Conservation (phyloP, 2,888 invertebrate genomes). For the Sinohyriopsis cumingii region DNA sequence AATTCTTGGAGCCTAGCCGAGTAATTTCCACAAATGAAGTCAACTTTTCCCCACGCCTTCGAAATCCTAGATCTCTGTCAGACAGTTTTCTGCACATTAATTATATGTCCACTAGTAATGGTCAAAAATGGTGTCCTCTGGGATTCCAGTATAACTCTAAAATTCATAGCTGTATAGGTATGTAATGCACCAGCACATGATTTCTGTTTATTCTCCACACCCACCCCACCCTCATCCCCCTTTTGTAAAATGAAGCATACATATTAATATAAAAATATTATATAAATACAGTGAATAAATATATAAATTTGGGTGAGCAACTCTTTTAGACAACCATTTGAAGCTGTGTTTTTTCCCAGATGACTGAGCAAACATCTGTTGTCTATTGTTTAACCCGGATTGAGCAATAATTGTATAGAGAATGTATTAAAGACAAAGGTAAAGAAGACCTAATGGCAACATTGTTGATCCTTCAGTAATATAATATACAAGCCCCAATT, state of each 20-base stretch:
- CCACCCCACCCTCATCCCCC: background rate
- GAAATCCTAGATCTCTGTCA: background rate
- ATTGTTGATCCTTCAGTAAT: too few relatives aligned
- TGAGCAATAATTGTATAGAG: too few relatives aligned
- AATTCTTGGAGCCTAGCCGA: conserved; percentile 55
- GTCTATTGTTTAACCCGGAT: too few relatives aligned
- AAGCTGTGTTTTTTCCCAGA: background rate
- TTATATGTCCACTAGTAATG: conserved; percentile 2
- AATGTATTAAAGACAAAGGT: too few relatives aligned
- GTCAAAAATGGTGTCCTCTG: conserved; percentile 4
- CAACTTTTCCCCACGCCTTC: conserved; percentile 5
- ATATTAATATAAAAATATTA: too few relatives aligned
- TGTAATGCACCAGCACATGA: conserved; percentile 11
- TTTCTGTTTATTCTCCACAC: background rate
- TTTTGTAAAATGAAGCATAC: background rate
- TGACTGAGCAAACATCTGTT: too few relatives aligned
- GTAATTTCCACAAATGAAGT: conserved; percentile 40
- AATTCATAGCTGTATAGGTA: conserved; percentile 14
- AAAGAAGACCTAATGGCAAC: too few relatives aligned
- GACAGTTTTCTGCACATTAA: too few relatives aligned
- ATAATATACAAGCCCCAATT: too few relatives aligned
- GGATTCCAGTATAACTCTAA: conserved; percentile 2
- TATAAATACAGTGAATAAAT: too few relatives aligned
- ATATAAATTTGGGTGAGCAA: background rate
- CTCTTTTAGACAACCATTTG: background rate